These are phyloP conservation scores for Sylvia atricapilla DNA, from an alignment of 2,113 vertebrate species.

Conservation along the genomic window DNA sequence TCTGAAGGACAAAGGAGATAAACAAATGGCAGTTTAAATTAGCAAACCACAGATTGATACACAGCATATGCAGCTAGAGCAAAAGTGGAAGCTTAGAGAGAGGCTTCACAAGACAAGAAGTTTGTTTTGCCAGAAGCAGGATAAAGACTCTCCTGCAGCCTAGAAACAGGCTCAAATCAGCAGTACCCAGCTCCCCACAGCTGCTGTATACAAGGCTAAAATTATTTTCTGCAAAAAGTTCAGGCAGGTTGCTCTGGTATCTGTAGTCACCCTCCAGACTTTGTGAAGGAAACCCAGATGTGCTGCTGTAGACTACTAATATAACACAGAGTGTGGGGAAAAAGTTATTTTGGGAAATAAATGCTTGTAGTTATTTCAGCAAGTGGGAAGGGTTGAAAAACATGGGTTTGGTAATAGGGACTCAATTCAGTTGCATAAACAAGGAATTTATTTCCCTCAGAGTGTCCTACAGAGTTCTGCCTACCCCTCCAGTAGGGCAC, in stretches of 20 bases:
- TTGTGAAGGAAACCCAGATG: not conserved
- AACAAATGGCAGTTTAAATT: not conserved
- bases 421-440: not conserved
- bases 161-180: not conserved
- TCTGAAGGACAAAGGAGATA: constrained; percentile 15
- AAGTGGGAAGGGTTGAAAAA: not conserved
- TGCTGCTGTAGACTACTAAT: not conserved
- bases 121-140: constrained; percentile 1
- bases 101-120: not conserved
- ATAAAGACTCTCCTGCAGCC: not conserved
- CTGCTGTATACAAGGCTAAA: not conserved
- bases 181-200: not conserved
- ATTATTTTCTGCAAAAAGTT: not conserved
- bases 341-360: not conserved
- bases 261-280: not conserved
- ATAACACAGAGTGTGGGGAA: not conserved
- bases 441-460: not conserved
- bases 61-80: not conserved
- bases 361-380: not conserved
- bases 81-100: constrained; percentile 13
- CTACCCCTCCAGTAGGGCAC: not conserved
- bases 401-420: not conserved
- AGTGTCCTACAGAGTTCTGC: not conserved
- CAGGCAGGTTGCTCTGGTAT: not conserved
- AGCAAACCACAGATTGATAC: constrained; percentile 11